Percentiles rank a stretch among this genome's conserved stretches.
phyloP scores from a whole-genome alignment of 2,113 vertebrate species.

The Ia io region DNA sequence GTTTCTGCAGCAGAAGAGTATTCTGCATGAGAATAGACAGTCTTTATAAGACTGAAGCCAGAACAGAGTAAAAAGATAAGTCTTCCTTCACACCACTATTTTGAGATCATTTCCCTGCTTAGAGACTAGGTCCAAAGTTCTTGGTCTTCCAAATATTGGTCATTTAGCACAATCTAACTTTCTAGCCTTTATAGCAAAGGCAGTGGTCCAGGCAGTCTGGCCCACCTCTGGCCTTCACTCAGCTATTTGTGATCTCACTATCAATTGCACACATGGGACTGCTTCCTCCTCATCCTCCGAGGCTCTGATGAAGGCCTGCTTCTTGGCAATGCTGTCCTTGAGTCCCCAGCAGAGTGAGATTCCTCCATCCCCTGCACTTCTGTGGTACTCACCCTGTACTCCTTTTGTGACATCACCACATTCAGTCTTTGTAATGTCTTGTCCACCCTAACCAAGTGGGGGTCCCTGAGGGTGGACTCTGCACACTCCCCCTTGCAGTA shows the following conservation, averaged over 20 bases:
- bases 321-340: not conserved
- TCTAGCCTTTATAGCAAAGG: not conserved
- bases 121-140: not conserved
- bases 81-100: not conserved
- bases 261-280: not conserved
- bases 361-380: not conserved
- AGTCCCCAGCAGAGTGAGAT: not conserved
- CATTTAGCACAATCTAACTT: not conserved
- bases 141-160: not conserved
- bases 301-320: too few species aligned
- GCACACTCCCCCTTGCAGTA: rapidly evolving
- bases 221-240: not conserved
- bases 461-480: not conserved
- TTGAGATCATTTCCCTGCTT: not conserved
- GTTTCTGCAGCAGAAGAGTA: not conserved
- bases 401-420: not conserved
- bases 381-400: not conserved
- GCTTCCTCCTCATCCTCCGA: not conserved
- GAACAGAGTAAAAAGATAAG: not conserved
- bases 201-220: not conserved
- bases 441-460: not conserved
- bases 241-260: not conserved
- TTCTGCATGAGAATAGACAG: not conserved
- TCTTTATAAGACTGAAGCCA: not conserved
- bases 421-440: not conserved